Conservation (phyloP, 2,888 invertebrate species). For the Leptinotarsa haldemani region DNA sequence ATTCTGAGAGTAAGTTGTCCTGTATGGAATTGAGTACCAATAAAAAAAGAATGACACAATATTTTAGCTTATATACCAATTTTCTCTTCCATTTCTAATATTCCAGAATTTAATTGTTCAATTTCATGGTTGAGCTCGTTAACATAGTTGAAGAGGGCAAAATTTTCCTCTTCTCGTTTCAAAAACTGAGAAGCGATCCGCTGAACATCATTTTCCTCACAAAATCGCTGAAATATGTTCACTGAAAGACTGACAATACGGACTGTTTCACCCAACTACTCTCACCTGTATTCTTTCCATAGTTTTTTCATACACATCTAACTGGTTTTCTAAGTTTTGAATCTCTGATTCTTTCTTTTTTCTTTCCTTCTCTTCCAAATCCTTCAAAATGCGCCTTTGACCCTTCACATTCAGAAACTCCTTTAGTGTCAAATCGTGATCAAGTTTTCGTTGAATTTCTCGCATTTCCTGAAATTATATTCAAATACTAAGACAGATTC, state of each 20-base stretch:
- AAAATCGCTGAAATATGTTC: constrained; percentile 65
- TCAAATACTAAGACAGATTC: background rate
- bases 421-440: constrained; percentile 86
- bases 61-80: constrained; percentile 67
- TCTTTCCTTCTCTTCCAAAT: constrained; percentile 79
- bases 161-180: constrained; percentile 90
- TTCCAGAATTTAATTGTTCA: constrained; percentile 77
- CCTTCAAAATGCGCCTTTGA: constrained; percentile 79
- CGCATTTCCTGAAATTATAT: constrained; percentile 77
- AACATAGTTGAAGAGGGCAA: constrained; percentile 90
- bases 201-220: constrained; percentile 72
- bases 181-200: constrained; percentile 80
- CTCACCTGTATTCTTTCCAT: constrained; percentile 78
- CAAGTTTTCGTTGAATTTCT: constrained; percentile 85
- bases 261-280: background rate
- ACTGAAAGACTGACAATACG: constrained; percentile 9
- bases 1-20: background rate
- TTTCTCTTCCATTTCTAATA: constrained; percentile 72
- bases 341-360: constrained; percentile 76
- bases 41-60: too few species aligned
- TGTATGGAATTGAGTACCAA: background rate
- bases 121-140: constrained; percentile 90
- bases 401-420: constrained; percentile 88
- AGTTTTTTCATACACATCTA: constrained; percentile 80
- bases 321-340: constrained; percentile 77